Evolutionary conservation across 2,888 invertebrate species (phyloP), one percentile per base, ranked within the genome.

Genomic region (Rotaria macrura): DNA sequence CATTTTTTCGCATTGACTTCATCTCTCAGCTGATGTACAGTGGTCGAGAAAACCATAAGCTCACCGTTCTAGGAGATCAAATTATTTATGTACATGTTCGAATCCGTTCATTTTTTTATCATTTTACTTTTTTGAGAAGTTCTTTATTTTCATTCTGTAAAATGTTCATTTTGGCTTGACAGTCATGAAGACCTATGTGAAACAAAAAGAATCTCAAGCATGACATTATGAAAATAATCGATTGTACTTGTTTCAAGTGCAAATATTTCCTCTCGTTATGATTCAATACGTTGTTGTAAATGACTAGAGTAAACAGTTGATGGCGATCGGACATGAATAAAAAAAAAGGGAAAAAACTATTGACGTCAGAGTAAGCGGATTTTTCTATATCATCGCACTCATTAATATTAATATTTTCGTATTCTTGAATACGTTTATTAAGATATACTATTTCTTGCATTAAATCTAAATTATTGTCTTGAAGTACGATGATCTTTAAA

Each of bases 381-480:
- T 43, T 43, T 43, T 43, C 43, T 43, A 43, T 10, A 43, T 43
- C 10, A 43, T 43, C 43, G 10, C 88, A 91, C 91, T 89, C 90
- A 47, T 90, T 89, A 88, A 91, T 91, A 87, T 91, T 91, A 17
- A 91, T 88, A 86, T 89, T 90, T 87, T 91, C 90, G 85, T 90
- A 89, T 85, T 90, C 90, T 85, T 90, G 90, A 40, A 92, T 87
- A 87, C 91, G 89, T 49, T 91, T 90, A 54, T 89, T 88, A 54
- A 96, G 89, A 79, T 93, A 93, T 85, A 93, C 93, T 88, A 95
- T 94, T 90, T 96, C 96, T 85, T 93, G 92, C 72, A 94, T 91
- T 83, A 96, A 90, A 85, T 93, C 93, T 88, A 93, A 93, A 89
- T 95, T 95, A 91, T 96, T 96, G 89, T 96, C 96, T 90, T 93